Conservation (phyloP, 37 sponge, comb jelly and placozoan species). For the Spongilla lacustris region DNA sequence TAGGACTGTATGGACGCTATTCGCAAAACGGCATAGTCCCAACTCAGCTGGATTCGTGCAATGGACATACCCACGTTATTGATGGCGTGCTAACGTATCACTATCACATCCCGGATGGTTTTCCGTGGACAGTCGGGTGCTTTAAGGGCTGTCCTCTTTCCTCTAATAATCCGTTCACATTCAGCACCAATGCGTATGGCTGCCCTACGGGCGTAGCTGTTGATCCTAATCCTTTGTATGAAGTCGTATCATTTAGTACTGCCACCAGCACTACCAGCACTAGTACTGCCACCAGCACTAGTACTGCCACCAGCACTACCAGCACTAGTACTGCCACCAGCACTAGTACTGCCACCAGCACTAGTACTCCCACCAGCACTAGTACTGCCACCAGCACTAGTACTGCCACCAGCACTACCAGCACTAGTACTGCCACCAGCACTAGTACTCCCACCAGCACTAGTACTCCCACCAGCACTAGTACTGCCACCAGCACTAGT, state of each 20-base stretch:
- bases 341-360: too few relatives aligned
- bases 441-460: too few relatives aligned
- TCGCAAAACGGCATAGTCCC: constrained; percentile 28
- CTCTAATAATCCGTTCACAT: constrained; percentile 16
- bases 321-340: too few relatives aligned
- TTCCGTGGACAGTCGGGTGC: constrained; percentile 49
- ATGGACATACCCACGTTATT: constrained; percentile 42
- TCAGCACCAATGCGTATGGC: background rate
- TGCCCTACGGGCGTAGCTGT: constrained; percentile 13
- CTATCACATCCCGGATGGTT: constrained; percentile 28
- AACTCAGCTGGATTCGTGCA: constrained; percentile 26
- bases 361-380: too few relatives aligned
- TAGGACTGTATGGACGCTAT: constrained; percentile 24
- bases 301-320: too few relatives aligned
- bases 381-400: too few relatives aligned
- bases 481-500: too few relatives aligned
- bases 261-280: background rate
- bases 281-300: too few relatives aligned
- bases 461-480: too few relatives aligned
- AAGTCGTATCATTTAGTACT: background rate
- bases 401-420: too few relatives aligned
- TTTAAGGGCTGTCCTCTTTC: constrained; percentile 43
- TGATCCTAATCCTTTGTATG: constrained; percentile 15
- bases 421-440: too few relatives aligned
- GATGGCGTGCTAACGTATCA: constrained; percentile 26